These are phyloP conservation scores for Anomalospiza imberbis DNA, from an alignment of 2,797 vertebrate species.

Conservation along the genomic window DNA sequence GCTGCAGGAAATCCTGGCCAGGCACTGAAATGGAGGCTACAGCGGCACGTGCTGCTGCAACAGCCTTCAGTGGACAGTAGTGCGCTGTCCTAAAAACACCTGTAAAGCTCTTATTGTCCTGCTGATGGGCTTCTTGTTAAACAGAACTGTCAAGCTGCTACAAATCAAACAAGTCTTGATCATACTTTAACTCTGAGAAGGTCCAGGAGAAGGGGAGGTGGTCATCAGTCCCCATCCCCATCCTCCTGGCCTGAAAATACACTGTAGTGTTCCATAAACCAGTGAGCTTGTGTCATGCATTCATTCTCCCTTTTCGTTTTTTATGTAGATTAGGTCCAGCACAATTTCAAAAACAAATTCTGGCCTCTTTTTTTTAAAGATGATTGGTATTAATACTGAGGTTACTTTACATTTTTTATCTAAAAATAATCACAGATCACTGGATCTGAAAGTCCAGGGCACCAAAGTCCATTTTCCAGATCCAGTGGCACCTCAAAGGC, in stretches of 20 bases:
- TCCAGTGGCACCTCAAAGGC: background rate
- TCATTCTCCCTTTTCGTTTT: background rate
- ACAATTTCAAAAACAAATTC: background rate
- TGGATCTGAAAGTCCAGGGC: background rate
- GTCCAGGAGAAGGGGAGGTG: background rate
- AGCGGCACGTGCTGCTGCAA: accelerated
- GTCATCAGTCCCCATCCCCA: background rate
- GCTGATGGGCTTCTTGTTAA: background rate
- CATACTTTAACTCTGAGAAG: background rate
- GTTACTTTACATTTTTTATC: background rate
- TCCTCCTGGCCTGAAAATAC: background rate
- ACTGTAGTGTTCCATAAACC: background rate
- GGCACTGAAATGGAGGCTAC: background rate
- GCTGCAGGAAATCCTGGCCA: background rate
- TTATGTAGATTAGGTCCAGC: background rate
- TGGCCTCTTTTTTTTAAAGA: background rate
- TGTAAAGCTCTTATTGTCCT: background rate
- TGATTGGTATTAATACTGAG: background rate
- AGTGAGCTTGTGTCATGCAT: accelerated
- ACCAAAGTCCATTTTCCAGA: background rate
- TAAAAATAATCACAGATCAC: background rate
- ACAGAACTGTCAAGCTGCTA: background rate
- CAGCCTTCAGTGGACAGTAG: background rate
- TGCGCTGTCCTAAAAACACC: background rate
- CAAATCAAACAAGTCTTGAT: background rate